phyloP scores from a whole-genome alignment of 2,888 invertebrate species.

The Luffia ferchaultella region DNA sequence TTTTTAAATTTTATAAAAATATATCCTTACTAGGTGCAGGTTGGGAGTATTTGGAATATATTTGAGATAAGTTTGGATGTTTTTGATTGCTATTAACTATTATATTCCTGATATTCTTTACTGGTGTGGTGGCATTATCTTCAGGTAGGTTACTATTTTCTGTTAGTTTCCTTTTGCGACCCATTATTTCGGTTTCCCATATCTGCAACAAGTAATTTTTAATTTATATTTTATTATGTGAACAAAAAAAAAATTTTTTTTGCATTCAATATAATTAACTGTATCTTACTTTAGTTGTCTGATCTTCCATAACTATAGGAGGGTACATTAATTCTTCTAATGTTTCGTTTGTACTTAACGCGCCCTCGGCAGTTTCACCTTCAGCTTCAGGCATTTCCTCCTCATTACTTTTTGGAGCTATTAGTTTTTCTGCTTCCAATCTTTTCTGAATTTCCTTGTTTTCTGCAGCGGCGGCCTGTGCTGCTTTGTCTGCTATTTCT shows the following conservation, averaged over 20 bases:
- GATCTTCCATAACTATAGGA: conserved; percentile 56
- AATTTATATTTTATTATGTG: not conserved
- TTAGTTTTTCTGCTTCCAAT: conserved; percentile 40
- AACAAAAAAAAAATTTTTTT: conserved; percentile 1
- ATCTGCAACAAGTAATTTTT: conserved; percentile 27
- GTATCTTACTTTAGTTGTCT: conserved; percentile 39
- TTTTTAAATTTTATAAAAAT: conserved; percentile 5
- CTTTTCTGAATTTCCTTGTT: conserved; percentile 45
- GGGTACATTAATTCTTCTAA: conserved; percentile 37
- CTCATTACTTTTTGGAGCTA: conserved; percentile 38
- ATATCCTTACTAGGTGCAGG: conserved; percentile 42
- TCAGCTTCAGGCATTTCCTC: conserved; percentile 37
- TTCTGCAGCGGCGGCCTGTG: conserved; percentile 48
- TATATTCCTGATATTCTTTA: conserved; percentile 53
- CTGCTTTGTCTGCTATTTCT: conserved; percentile 82
- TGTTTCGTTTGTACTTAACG: conserved; percentile 29
- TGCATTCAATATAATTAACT: conserved; percentile 1
- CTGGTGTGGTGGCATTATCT: conserved; percentile 36
- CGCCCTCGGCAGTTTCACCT: conserved; percentile 34
- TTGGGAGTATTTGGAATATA: conserved; percentile 58
- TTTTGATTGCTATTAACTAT: conserved; percentile 50
- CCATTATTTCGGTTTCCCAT: conserved; percentile 52
- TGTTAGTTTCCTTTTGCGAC: conserved; percentile 50
- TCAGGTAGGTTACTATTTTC: conserved; percentile 26
- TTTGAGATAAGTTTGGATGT: conserved; percentile 55